A percentile compares a stretch with the other conserved stretches of the same genome.
phyloP scores from a whole-genome alignment of 2,888 invertebrate species.

The Marronus borbonicus region DNA sequence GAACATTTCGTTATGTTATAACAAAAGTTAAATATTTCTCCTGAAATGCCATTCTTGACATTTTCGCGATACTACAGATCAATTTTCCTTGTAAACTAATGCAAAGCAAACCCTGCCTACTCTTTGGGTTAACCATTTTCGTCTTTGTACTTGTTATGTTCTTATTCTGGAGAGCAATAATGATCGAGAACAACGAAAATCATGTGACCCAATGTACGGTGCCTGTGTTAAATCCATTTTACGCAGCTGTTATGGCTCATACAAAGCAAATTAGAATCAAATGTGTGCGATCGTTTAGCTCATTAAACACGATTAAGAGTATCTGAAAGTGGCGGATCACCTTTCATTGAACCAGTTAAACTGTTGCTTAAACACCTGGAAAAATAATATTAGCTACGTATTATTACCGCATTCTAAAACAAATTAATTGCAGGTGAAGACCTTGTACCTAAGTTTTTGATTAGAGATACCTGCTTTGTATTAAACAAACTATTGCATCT shows the following conservation, averaged over 20 bases:
- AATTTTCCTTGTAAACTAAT: neutral
- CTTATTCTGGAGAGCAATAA: neutral
- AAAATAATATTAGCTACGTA: too few relatives aligned
- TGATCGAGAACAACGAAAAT: neutral
- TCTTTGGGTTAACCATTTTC: constrained; percentile 9
- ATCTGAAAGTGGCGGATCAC: constrained; percentile 13
- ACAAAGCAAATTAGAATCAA: constrained; percentile 2
- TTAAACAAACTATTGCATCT: too few relatives aligned
- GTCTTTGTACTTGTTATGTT: neutral
- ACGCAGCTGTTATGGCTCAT: neutral
- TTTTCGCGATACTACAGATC: neutral
- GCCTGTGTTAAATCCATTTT: constrained; percentile 17
- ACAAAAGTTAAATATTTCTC: neutral
- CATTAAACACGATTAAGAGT: constrained; percentile 17
- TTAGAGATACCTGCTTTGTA: too few relatives aligned
- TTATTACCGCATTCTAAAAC: too few relatives aligned
- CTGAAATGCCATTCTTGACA: neutral
- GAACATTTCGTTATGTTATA: too few relatives aligned
- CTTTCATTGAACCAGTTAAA: constrained; percentile 22
- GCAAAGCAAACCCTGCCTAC: neutral
- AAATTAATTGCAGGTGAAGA: too few relatives aligned
- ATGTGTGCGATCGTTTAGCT: constrained; percentile 8
- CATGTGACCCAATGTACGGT: neutral
- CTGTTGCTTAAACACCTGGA: constrained; percentile 7
- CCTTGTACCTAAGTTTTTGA: too few relatives aligned